A percentile compares a stretch with the other conserved stretches of the same genome.
Evolutionary conservation across 2,113 vertebrate genomes (phyloP).

Genomic region (Glaucidium brasilianum): DNA sequence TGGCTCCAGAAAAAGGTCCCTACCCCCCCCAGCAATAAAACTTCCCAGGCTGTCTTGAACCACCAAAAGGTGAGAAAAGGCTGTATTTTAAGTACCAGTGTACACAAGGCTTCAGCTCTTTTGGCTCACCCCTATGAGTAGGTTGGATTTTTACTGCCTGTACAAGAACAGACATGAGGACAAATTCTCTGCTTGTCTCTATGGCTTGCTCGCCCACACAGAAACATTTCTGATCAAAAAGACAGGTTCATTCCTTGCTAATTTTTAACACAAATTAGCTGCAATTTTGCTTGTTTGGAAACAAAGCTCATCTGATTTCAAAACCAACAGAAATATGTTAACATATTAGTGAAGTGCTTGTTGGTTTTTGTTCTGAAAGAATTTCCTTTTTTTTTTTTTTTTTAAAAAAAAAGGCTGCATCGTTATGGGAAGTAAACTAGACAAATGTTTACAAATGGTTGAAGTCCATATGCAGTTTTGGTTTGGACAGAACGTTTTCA

Average conservation of each 20-base stretch:
- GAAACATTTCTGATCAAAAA: neutral
- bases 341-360: neutral
- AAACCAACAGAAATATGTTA: neutral
- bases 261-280: neutral
- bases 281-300: neutral
- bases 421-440: conserved; percentile 7
- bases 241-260: neutral
- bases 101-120: neutral
- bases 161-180: neutral
- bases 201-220: neutral
- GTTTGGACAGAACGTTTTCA: neutral
- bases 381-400: neutral
- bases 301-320: neutral
- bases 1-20: neutral
- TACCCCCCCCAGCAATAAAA: neutral
- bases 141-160: neutral
- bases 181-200: neutral
- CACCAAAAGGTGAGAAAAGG: neutral
- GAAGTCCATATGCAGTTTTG: neutral
- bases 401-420: neutral
- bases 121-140: neutral
- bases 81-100: neutral
- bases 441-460: conserved; percentile 1
- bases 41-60: neutral
- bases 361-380: neutral